A percentile compares a stretch with the other conserved stretches of the same genome.
Evolutionary conservation across 2,888 invertebrate species (phyloP).

Genomic region (Pammene fasciana): DNA sequence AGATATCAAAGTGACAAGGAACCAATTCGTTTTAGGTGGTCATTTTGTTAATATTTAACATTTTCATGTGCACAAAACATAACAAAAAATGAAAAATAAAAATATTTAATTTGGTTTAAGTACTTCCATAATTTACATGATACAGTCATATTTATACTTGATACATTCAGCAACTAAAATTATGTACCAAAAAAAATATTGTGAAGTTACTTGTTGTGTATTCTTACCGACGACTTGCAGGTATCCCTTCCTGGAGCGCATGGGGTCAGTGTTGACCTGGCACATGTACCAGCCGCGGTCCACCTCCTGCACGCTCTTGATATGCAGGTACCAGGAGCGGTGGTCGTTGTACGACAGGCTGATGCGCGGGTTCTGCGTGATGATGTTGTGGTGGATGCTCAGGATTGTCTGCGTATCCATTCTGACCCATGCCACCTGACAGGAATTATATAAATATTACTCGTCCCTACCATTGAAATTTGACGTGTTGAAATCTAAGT

Average conservation of each 20-base stretch:
- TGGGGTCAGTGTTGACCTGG: constrained; percentile 96
- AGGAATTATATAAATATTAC: constrained; percentile 27
- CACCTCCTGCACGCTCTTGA: constrained; percentile 92
- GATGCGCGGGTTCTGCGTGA: constrained; percentile 94
- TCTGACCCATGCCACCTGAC: constrained; percentile 95
- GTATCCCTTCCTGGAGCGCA: constrained; percentile 94
- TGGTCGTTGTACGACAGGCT: constrained; percentile 94
- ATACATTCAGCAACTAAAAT: too few relatives aligned
- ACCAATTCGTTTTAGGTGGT: too few relatives aligned
- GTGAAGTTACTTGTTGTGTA: neutral
- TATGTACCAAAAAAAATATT: too few relatives aligned
- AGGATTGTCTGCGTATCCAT: constrained; percentile 96
- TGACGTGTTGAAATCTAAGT: too few relatives aligned
- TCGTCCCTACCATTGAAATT: too few relatives aligned
- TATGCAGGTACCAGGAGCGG: constrained; percentile 95
- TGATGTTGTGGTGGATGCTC: constrained; percentile 95
- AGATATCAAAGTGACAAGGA: too few relatives aligned
- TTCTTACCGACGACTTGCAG: constrained; percentile 94
- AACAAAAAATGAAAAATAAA: too few relatives aligned
- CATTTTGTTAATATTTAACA: too few relatives aligned
- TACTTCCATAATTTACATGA: too few relatives aligned
- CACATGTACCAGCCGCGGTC: constrained; percentile 97
- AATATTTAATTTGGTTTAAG: too few relatives aligned
- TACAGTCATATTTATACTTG: too few relatives aligned
- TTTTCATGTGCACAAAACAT: too few relatives aligned